Conservation (phyloP, 2,888 invertebrate genomes). For the Zaprionus obscuricornis region DNA sequence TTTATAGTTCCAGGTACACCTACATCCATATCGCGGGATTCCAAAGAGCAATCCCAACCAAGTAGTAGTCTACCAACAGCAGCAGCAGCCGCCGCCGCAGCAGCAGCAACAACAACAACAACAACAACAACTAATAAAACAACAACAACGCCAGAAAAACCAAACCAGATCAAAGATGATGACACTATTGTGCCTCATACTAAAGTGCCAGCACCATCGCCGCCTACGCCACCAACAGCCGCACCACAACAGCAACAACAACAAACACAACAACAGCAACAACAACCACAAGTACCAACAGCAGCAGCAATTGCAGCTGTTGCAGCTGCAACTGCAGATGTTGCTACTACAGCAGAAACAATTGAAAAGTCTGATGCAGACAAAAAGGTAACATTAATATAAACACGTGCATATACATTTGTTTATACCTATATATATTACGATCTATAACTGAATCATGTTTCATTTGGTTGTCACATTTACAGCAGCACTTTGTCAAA, state of each 20-base stretch:
- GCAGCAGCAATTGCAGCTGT: conserved; percentile 58
- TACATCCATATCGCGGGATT: conserved; percentile 82
- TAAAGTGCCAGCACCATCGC: conserved; percentile 72
- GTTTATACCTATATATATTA: too few species aligned
- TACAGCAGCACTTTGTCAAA: conserved; percentile 85
- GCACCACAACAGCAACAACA: conserved; percentile 49
- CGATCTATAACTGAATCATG: too few species aligned
- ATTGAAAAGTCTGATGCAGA: conserved; percentile 74
- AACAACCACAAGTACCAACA: conserved; percentile 35
- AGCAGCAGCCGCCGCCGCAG: conserved; percentile 50
- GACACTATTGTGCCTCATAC: conserved; percentile 49
- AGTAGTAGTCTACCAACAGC: conserved; percentile 75
- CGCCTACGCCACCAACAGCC: conserved; percentile 54
- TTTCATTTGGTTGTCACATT: too few species aligned
- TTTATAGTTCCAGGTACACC: conserved; percentile 83
- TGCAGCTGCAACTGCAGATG: conserved; percentile 60
- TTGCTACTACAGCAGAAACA: conserved; percentile 46
- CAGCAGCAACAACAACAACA: conserved; percentile 30
- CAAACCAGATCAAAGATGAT: conserved; percentile 65
- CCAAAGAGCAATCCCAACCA: conserved; percentile 81
- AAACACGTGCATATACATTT: too few species aligned
- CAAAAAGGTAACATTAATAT: conserved; percentile 80
- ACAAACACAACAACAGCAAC: conserved; percentile 33
- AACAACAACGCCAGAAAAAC: conserved; percentile 68
- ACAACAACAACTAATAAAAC: conserved; percentile 55